Conservation (phyloP, 2,888 invertebrate genomes). For the Torymus tubicola region DNA sequence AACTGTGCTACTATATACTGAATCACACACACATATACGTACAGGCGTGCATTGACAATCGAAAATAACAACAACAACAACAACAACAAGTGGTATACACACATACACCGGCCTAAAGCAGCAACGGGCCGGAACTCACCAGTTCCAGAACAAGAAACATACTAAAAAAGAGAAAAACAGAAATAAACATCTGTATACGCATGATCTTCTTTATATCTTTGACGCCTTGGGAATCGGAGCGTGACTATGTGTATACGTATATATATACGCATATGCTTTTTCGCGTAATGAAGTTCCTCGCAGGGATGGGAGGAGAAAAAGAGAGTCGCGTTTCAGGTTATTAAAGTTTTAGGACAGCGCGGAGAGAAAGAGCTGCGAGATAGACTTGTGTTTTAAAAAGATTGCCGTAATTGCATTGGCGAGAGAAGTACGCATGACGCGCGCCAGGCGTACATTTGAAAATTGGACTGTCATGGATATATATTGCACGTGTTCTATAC, state of each 20-base stretch:
- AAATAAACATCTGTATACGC: not conserved
- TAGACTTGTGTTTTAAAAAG: slow-evolving; percentile 3
- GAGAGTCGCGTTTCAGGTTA: slow-evolving; percentile 15
- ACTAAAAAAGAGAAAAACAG: too few relatives aligned
- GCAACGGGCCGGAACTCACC: too few relatives aligned
- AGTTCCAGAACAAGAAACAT: not conserved
- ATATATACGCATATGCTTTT: too few relatives aligned
- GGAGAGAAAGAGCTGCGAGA: not conserved
- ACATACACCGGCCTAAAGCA: too few relatives aligned
- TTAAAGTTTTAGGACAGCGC: slow-evolving; percentile 22
- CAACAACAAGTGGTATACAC: too few relatives aligned
- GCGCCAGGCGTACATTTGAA: slow-evolving; percentile 1
- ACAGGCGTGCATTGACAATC: too few relatives aligned
- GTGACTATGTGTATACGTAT: not conserved
- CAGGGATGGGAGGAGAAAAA: not conserved
- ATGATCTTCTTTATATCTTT: not conserved
- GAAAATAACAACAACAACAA: too few relatives aligned
- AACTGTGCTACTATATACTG: too few relatives aligned
- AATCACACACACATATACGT: too few relatives aligned
- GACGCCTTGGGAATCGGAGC: not conserved
- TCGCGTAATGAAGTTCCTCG: not conserved
- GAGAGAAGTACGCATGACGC: not conserved
- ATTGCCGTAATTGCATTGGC: slow-evolving; percentile 25
- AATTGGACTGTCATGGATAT: slow-evolving; percentile 21
- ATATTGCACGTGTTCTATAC: not conserved